A percentile compares a stretch with the other conserved stretches of the same genome.
These are phyloP conservation scores for Ladona fulva DNA, from an alignment of 1,140 invertebrate genomes.

Conservation along the genomic window DNA sequence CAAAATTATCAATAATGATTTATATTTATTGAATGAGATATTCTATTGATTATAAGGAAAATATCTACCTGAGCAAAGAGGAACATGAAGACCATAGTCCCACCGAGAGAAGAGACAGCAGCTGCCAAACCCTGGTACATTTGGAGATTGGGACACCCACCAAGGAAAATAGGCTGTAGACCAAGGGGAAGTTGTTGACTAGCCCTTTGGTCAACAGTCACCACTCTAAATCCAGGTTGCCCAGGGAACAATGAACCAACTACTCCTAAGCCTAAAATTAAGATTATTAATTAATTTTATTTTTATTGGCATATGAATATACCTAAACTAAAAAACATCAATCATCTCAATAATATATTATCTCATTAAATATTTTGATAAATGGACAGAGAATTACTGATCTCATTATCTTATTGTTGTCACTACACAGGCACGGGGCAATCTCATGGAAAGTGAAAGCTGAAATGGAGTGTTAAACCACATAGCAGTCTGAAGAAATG, in stretches of 20 bases:
- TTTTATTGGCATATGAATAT: no score
- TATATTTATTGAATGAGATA: constrained; percentile 11
- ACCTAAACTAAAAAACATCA: no score
- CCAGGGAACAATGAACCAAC: constrained; percentile 37
- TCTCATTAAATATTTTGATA: no score
- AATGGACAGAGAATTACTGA: no score
- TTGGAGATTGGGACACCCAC: constrained; percentile 32
- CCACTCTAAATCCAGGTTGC: constrained; percentile 39
- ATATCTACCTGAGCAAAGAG: constrained; percentile 47
- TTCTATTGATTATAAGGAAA: constrained; percentile 16
- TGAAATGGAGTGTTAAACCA: no score
- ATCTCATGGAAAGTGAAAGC: no score
- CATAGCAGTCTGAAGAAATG: no score
- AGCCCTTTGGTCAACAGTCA: constrained; percentile 37
- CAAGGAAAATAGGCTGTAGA: constrained; percentile 31
- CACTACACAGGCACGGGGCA: no score
- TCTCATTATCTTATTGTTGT: no score
- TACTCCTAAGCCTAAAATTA: constrained; percentile 24
- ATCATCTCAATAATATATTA: no score
- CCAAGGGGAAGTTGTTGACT: constrained; percentile 41
- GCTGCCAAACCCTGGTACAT: constrained; percentile 43
- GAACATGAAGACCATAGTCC: constrained; percentile 48
- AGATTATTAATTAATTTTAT: no score
- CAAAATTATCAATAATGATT: not conserved
- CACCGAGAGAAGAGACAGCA: constrained; percentile 46